Evolutionary conservation across 2,797 vertebrate species (phyloP).

Genomic region (Lutjanus campechanus): DNA sequence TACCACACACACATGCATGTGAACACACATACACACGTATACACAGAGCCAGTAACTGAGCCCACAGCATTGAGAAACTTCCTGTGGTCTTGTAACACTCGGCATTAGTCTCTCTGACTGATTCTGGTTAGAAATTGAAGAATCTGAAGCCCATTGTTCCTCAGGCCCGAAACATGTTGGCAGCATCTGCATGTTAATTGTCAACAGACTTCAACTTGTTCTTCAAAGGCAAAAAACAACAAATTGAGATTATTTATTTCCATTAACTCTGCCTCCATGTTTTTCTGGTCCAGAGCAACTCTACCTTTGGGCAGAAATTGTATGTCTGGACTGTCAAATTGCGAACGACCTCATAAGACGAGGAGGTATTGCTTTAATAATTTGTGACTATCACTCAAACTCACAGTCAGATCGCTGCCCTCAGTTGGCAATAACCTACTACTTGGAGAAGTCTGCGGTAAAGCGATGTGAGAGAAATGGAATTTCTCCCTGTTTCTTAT

Average conservation of each 20-base stretch:
- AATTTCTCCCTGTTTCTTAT: conserved; percentile 77
- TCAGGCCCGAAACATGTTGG: not conserved
- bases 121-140: conserved; percentile 12
- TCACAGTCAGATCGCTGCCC: conserved; percentile 37
- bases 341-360: not conserved
- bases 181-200: not conserved
- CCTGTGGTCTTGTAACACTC: conserved; percentile 34
- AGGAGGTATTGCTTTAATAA: conserved; percentile 46
- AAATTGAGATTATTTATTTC: not conserved
- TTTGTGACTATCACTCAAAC: conserved; percentile 55
- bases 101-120: not conserved
- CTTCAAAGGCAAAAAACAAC: conserved; percentile 10
- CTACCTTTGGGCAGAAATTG: conserved; percentile 4
- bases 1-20: too few relatives aligned
- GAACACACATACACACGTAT: not conserved
- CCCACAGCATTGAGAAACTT: conserved; percentile 74
- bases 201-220: conserved; percentile 5
- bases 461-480: conserved; percentile 54
- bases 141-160: not conserved
- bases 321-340: conserved; percentile 30
- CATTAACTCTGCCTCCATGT: not conserved
- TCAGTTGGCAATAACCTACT: conserved; percentile 42
- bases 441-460: conserved; percentile 50
- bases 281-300: not conserved
- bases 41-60: conserved; percentile 56